Conservation (phyloP, 2,888 invertebrate species). For the Mimachlamys varia region DNA sequence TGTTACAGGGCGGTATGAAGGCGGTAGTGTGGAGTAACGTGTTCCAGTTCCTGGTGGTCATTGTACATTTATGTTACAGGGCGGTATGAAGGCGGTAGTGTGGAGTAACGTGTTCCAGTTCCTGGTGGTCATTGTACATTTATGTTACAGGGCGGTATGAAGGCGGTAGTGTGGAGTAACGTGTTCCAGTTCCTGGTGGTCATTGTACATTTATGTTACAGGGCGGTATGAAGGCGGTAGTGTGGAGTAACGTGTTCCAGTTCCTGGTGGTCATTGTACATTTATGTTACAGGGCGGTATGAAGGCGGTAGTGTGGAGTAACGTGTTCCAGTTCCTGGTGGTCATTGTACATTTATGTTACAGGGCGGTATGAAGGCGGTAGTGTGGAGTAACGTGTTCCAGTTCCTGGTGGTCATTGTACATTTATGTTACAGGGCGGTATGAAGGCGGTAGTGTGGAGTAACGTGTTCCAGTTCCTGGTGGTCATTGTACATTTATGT, state of each 20-base stretch:
- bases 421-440: constrained; percentile 53
- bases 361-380: constrained; percentile 64
- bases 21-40: constrained; percentile 67
- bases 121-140: constrained; percentile 53
- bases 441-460: constrained; percentile 66
- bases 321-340: constrained; percentile 61
- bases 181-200: constrained; percentile 62
- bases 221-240: constrained; percentile 65
- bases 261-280: constrained; percentile 54
- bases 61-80: constrained; percentile 44
- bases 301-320: constrained; percentile 65
- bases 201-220: constrained; percentile 39
- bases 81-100: constrained; percentile 64
- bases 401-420: constrained; percentile 57
- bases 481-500: constrained; percentile 51
- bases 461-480: constrained; percentile 60
- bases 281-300: constrained; percentile 56
- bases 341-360: constrained; percentile 47
- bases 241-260: constrained; percentile 67
- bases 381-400: constrained; percentile 66
- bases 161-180: constrained; percentile 66
- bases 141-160: constrained; percentile 57
- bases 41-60: constrained; percentile 61
- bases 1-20: constrained; percentile 59
- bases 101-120: constrained; percentile 66